These are phyloP conservation scores for Ichneumoninae sp. DNA, from an alignment of 2,888 invertebrate genomes.

Conservation along the genomic window DNA sequence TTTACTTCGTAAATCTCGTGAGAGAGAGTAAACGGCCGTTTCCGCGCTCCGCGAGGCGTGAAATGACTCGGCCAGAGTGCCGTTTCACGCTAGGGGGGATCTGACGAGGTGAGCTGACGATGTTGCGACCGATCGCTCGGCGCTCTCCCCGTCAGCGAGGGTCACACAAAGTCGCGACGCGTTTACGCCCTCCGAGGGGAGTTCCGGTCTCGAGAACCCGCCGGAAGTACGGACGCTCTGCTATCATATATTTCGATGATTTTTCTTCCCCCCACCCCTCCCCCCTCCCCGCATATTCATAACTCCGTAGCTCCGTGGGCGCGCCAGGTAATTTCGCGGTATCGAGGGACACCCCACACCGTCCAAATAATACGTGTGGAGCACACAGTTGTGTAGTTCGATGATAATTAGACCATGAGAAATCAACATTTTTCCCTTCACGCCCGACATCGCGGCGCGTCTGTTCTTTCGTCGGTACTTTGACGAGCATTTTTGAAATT, in stretches of 20 bases:
- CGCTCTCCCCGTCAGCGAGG: slow-evolving; percentile 37
- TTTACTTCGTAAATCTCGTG: slow-evolving; percentile 78
- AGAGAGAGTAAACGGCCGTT: slow-evolving; percentile 67
- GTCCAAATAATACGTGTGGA: background rate
- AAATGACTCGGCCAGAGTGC: slow-evolving; percentile 75
- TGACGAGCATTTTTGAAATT: background rate
- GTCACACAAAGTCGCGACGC: slow-evolving; percentile 46
- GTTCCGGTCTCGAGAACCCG: slow-evolving; percentile 61
- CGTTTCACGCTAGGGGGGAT: slow-evolving; percentile 65
- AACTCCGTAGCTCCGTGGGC: slow-evolving; percentile 61
- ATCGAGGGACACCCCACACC: slow-evolving; percentile 10
- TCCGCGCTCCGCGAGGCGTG: slow-evolving; percentile 77
- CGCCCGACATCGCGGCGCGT: background rate
- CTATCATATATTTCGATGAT: slow-evolving; percentile 34
- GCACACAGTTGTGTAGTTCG: no score
- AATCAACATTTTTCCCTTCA: slow-evolving; percentile 61
- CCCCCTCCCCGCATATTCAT: slow-evolving; percentile 54
- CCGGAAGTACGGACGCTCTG: slow-evolving; percentile 54
- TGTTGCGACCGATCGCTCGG: slow-evolving; percentile 17
- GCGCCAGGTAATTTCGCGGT: slow-evolving; percentile 68
- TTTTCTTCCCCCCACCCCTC: background rate
- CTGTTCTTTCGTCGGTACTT: background rate
- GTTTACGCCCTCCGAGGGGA: slow-evolving; percentile 54
- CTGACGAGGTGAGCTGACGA: slow-evolving; percentile 62
- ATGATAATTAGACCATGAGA: background rate